A percentile compares a stretch with the other conserved stretches of the same genome.
Conservation (phyloP, 2,888 invertebrate genomes). For the Diabrotica balteata region DNA sequence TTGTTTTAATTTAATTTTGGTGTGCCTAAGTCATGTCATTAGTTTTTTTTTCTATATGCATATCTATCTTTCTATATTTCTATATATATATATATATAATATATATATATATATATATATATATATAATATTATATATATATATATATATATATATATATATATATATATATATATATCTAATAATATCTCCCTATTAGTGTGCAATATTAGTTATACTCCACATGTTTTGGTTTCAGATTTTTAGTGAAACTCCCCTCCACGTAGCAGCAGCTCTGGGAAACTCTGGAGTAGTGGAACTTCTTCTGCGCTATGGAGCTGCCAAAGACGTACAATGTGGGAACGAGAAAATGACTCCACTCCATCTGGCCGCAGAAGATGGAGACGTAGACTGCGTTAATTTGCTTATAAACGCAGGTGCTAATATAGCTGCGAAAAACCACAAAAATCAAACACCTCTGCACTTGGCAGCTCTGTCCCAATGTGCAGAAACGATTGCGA, state of each 20-base stretch:
- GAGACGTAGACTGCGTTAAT: constrained; percentile 78
- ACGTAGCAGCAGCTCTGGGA: constrained; percentile 80
- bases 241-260: constrained; percentile 84
- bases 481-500: constrained; percentile 77
- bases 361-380: constrained; percentile 88
- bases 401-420: constrained; percentile 78
- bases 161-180: too few species aligned
- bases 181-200: too few species aligned
- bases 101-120: too few species aligned
- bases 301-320: constrained; percentile 79
- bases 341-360: constrained; percentile 78
- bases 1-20: too few species aligned
- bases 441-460: constrained; percentile 80
- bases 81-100: too few species aligned
- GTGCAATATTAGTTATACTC: too few species aligned
- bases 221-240: constrained; percentile 61
- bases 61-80: too few species aligned
- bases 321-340: constrained; percentile 76
- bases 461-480: constrained; percentile 85
- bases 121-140: too few species aligned
- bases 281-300: constrained; percentile 74
- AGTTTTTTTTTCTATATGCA: too few species aligned
- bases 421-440: constrained; percentile 76
- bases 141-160: too few species aligned
- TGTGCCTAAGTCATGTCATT: too few species aligned